A percentile compares a stretch with the other conserved stretches of the same genome.
These are phyloP conservation scores for Eospalax fontanierii DNA, from an alignment of 2,797 vertebrate species.

Conservation along the genomic window DNA sequence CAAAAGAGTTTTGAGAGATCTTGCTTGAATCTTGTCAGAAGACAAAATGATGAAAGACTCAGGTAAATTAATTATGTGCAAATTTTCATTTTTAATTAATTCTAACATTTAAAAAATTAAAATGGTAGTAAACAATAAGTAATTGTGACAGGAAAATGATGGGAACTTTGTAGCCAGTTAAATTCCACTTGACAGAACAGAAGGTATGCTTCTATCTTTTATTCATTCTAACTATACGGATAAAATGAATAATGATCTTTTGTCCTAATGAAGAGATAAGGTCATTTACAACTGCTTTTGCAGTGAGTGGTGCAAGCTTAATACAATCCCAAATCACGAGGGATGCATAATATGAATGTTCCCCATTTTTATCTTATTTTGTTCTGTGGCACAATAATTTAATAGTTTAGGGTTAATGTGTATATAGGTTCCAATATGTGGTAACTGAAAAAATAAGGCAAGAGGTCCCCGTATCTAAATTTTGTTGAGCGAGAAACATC, in stretches of 20 bases:
- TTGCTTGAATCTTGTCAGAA: constrained; percentile 76
- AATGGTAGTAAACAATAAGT: background rate
- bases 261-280: background rate
- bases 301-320: too few species aligned
- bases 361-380: too few species aligned
- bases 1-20: constrained; percentile 81
- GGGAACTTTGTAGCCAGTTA: background rate
- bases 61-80: constrained; percentile 66
- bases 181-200: background rate
- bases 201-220: background rate
- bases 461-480: background rate
- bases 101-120: background rate
- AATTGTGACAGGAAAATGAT: background rate
- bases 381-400: too few species aligned
- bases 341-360: too few species aligned
- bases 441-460: background rate
- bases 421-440: background rate
- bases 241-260: background rate
- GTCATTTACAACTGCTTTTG: background rate
- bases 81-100: background rate
- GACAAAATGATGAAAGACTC: constrained; percentile 79
- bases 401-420: background rate
- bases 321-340: too few species aligned
- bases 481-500: background rate
- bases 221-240: background rate